Conservation (phyloP, 2,888 invertebrate genomes). For the Gibbula magus region DNA sequence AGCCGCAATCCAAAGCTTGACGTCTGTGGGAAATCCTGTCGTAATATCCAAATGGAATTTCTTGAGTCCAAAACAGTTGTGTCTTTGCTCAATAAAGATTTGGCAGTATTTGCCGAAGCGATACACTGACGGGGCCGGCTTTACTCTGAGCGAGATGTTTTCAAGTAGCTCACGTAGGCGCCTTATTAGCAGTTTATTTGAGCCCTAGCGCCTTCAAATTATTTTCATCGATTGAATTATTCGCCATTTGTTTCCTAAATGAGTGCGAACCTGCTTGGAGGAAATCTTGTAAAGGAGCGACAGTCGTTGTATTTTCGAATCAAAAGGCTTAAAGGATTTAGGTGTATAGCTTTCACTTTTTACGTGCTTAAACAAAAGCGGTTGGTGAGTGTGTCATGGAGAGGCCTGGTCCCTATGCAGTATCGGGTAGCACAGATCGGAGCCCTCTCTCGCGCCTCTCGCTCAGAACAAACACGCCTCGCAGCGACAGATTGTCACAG, state of each 20-base stretch:
- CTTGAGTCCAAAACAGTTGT: constrained; percentile 8
- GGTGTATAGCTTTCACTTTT: constrained; percentile 19
- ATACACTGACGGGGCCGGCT: not conserved
- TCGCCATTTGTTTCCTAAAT: constrained; percentile 28
- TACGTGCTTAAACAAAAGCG: constrained; percentile 14
- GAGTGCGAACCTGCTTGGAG: constrained; percentile 29
- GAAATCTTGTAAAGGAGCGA: constrained; percentile 4
- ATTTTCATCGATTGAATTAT: constrained; percentile 34
- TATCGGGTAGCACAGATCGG: not conserved
- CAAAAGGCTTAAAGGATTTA: constrained; percentile 26
- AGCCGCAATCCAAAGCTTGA: not conserved
- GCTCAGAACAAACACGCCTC: not conserved
- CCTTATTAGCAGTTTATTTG: constrained; percentile 23
- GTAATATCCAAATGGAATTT: constrained; percentile 11
- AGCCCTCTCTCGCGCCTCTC: not conserved
- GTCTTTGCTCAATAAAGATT: not conserved
- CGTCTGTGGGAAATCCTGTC: constrained; percentile 1
- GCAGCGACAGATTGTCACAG: not conserved
- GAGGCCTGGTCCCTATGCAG: not conserved
- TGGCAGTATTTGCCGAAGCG: constrained; percentile 5
- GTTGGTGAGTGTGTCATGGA: not conserved
- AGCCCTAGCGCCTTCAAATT: constrained; percentile 24
- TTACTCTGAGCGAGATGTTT: constrained; percentile 4
- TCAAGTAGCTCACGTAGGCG: constrained; percentile 27
- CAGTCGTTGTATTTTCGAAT: constrained; percentile 22